Conservation (phyloP, 2,888 invertebrate species). For the Macaria notata region DNA sequence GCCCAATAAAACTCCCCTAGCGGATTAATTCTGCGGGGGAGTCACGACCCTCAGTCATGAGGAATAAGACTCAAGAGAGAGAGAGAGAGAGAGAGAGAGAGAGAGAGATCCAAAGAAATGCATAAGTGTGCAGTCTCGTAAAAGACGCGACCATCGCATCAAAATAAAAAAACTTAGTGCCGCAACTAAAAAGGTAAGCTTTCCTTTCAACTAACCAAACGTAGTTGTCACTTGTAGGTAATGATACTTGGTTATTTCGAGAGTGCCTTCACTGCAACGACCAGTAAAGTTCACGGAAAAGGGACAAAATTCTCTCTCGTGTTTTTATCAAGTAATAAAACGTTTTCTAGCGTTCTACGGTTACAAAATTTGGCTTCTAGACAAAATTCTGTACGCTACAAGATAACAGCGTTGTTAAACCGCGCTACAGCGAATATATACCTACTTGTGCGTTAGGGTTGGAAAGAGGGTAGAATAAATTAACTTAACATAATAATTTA, state of each 20-base stretch:
- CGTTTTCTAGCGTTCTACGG: constrained; percentile 46
- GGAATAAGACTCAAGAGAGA: too few relatives aligned
- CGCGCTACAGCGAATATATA: constrained; percentile 42
- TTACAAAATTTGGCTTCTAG: constrained; percentile 55
- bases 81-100: too few relatives aligned
- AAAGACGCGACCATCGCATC: too few relatives aligned
- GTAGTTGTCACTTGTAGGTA: constrained; percentile 31
- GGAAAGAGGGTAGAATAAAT: constrained; percentile 25
- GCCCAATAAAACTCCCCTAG: too few relatives aligned
- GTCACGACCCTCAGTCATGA: too few relatives aligned
- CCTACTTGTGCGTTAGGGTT: constrained; percentile 12
- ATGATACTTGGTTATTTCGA: constrained; percentile 40
- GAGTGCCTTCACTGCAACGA: constrained; percentile 38
- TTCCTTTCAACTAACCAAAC: constrained; percentile 30
- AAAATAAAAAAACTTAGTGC: too few relatives aligned
- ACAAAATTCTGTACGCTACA: constrained; percentile 49
- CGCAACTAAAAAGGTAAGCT: constrained; percentile 2
- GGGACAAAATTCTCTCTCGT: constrained; percentile 48
- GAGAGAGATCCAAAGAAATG: too few relatives aligned
- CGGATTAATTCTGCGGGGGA: too few relatives aligned
- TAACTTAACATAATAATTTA: constrained; percentile 26
- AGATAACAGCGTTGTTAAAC: constrained; percentile 45
- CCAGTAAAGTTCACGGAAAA: constrained; percentile 48
- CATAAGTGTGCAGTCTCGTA: too few relatives aligned
- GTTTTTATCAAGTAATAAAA: constrained; percentile 65